Percentiles rank a stretch among this genome's conserved stretches.
Conservation (phyloP, 2,888 invertebrate genomes). For the Calameuta pallipes region DNA sequence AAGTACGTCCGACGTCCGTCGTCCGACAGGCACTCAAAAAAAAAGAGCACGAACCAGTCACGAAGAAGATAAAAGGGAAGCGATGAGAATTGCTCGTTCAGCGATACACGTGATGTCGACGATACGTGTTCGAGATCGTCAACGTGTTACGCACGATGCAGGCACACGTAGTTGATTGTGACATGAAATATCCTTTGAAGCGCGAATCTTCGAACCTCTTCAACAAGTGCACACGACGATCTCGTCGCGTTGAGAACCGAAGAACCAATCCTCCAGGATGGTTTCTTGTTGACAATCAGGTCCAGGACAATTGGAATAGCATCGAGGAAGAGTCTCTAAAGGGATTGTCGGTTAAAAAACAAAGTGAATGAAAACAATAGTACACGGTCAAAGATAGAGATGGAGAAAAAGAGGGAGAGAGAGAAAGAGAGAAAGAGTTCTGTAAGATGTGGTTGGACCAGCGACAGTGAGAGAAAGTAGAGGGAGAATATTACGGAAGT, state of each 20-base stretch:
- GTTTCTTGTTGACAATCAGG: background rate
- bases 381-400: background rate
- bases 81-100: background rate
- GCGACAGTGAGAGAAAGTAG: background rate
- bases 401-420: constrained; percentile 14
- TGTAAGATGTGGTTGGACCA: background rate
- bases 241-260: background rate
- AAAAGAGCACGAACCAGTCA: background rate
- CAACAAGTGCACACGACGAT: background rate
- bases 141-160: background rate
- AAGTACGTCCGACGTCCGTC: background rate
- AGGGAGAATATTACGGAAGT: background rate
- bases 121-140: background rate
- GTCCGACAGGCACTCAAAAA: background rate
- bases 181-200: background rate
- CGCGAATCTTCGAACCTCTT: background rate
- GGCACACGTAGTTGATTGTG: background rate
- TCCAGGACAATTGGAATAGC: background rate
- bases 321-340: background rate
- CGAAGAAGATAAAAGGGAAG: background rate
- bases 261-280: background rate
- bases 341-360: background rate
- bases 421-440: constrained; percentile 23
- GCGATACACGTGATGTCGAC: background rate
- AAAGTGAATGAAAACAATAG: background rate